These are phyloP conservation scores for Plagiodera versicolora DNA, from an alignment of 2,888 invertebrate genomes.

Conservation along the genomic window DNA sequence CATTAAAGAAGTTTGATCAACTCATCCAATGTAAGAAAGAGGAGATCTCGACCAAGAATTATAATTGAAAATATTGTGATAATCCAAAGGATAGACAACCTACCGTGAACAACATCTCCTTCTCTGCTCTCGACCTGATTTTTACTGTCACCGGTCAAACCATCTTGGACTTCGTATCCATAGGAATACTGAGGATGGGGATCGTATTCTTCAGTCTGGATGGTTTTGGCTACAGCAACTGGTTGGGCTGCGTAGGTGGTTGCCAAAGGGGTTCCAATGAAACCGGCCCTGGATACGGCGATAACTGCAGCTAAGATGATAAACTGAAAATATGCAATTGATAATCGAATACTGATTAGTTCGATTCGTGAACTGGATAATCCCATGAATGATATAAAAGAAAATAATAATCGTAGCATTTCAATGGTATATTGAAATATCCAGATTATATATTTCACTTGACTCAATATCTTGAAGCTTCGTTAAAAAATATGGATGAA, in stretches of 20 bases:
- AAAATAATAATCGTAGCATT: too few species aligned
- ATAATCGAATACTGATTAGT: too few species aligned
- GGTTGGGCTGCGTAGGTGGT: conserved; percentile 36
- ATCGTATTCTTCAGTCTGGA: conserved; percentile 47
- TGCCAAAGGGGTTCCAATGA: conserved; percentile 44
- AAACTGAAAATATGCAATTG: conserved; percentile 30
- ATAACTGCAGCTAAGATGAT: conserved; percentile 39
- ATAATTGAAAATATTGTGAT: too few species aligned
- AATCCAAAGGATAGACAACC: neutral
- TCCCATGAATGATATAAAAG: too few species aligned
- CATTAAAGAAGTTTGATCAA: too few species aligned
- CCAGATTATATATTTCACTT: too few species aligned
- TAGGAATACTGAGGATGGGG: conserved; percentile 60
- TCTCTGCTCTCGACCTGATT: conserved; percentile 65
- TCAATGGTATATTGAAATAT: too few species aligned
- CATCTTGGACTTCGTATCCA: conserved; percentile 62
- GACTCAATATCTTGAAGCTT: too few species aligned
- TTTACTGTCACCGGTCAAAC: conserved; percentile 61
- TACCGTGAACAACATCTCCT: conserved; percentile 60
- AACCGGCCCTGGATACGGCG: conserved; percentile 39
- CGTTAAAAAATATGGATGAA: too few species aligned
- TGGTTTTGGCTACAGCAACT: conserved; percentile 53
- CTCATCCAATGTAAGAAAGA: too few species aligned
- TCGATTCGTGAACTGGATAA: too few species aligned
- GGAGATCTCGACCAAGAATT: too few species aligned